phyloP scores from a whole-genome alignment of 2,113 vertebrate genomes.

The Chroicocephalus ridibundus region DNA sequence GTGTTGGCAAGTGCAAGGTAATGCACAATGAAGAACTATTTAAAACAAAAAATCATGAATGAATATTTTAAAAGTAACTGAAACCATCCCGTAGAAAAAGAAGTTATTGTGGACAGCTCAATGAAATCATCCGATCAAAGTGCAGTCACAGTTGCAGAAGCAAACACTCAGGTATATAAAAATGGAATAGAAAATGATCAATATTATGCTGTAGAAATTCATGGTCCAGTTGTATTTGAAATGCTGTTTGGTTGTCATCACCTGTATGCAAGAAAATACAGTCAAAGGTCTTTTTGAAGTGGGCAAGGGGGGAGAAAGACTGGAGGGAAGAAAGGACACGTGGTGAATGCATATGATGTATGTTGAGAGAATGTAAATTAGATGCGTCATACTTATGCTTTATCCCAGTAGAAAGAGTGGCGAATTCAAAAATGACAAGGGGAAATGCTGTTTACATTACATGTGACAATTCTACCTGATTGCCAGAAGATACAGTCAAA shows the following conservation, averaged over 20 bases:
- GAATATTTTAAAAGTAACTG: neutral
- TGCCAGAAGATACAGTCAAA: neutral
- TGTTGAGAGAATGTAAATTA: slow-evolving; percentile 27
- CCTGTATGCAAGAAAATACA: neutral
- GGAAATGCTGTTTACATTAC: neutral
- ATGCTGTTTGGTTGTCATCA: slow-evolving; percentile 17
- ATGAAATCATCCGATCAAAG: slow-evolving; percentile 33
- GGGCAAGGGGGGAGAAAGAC: neutral
- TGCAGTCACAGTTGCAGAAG: slow-evolving; percentile 21
- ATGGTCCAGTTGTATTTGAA: neutral
- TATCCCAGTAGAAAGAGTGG: neutral
- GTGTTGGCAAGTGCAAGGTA: neutral
- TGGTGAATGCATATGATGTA: neutral
- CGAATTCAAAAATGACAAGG: neutral
- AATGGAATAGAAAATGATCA: neutral
- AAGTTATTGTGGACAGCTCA: slow-evolving; percentile 70
- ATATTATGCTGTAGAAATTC: neutral
- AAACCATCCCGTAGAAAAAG: neutral
- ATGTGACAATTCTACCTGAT: neutral
- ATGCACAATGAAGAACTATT: neutral
- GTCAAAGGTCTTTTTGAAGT: neutral
- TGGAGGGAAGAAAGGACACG: neutral
- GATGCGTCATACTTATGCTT: slow-evolving; percentile 7
- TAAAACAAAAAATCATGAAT: neutral
- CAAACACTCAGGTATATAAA: neutral